Base-by-base conservation (phyloP, 2,888 invertebrate genomes). In the Eristalis tenax region DNA sequence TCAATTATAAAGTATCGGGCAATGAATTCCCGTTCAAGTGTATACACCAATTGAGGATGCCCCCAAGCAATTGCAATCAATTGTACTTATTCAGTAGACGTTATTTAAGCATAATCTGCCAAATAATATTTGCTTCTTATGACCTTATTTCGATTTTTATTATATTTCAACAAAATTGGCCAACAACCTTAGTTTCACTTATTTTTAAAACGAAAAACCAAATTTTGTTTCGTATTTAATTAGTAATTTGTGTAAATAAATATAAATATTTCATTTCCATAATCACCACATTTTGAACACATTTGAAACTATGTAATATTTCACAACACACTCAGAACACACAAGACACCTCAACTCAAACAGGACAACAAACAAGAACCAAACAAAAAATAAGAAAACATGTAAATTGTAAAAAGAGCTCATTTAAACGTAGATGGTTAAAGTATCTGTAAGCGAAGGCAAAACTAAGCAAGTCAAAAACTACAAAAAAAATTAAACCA, bases 261-360 rank as follows among this genome's bases (percentile, higher is more conserved):
- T 70, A 80, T 68, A 76, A 61, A 15, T 78, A 65, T 50, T 26
- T 65, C 57, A 71, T 76, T 87, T 76, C 71, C 71, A 79, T 79
- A 76, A 50, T 83, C 57, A 76, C 83, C 76, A 78, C 78, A 86
- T 86, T 87, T 63, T 61, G 61, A 11, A 83, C 78, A 83, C 85
- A 69, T 65, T 43, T 28, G 75, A 78, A 65, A 81, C 32, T 22
- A 23, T 10, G 28, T 23, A 22, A 23, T 59, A 59, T 23, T 56
- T 66, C 18, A 6, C 57, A 57, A 69, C 26, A 82, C 71, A 83
- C 83, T 79, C 83, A 83, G 73, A 80, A 83, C 75, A 75, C 50
- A 81, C 77, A 82, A 22, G 32, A 32, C 28, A 5, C 43, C 43
- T 43, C 43, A 43, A 43, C 43, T 71, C 28, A 6, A 26, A 32